Evolutionary conservation across 2,888 invertebrate genomes (phyloP).

Genomic region (Sinhomidia bicolor): DNA sequence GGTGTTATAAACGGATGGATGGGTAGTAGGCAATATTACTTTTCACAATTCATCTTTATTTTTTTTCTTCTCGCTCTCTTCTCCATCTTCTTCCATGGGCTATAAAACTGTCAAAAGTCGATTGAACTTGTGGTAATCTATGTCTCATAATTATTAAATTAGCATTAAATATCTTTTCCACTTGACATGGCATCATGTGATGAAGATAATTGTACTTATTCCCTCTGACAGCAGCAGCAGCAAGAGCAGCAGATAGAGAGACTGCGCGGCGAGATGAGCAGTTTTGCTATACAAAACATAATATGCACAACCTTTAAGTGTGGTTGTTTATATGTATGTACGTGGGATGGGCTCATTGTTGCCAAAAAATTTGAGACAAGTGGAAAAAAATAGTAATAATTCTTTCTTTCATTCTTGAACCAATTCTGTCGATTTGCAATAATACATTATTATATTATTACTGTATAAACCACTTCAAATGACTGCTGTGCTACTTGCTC

Average conservation of each 20-base stretch:
- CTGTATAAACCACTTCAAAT: neutral
- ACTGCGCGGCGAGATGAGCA: slow-evolving; percentile 20
- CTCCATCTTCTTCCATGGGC: slow-evolving; percentile 38
- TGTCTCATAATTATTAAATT: slow-evolving; percentile 71
- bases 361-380: slow-evolving; percentile 59
- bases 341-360: slow-evolving; percentile 60
- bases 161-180: slow-evolving; percentile 66
- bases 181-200: slow-evolving; percentile 59
- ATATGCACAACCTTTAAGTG: neutral
- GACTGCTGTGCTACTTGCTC: slow-evolving; percentile 6
- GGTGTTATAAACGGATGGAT: neutral
- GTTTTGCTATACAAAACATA: slow-evolving; percentile 14
- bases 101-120: slow-evolving; percentile 70
- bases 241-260: neutral
- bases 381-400: slow-evolving; percentile 12
- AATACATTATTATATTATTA: neutral
- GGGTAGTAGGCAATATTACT: slow-evolving; percentile 5
- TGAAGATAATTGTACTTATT: slow-evolving; percentile 54
- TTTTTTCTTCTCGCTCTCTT: neutral
- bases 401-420: slow-evolving; percentile 53
- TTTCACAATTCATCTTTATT: slow-evolving; percentile 50
- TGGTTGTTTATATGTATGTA: neutral
- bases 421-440: slow-evolving; percentile 65
- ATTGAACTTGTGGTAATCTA: slow-evolving; percentile 70
- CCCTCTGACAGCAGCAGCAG: slow-evolving; percentile 19